A percentile compares a stretch with the other conserved stretches of the same genome.
These are phyloP conservation scores for Andricus curvator DNA, from an alignment of 2,888 invertebrate genomes.

Conservation along the genomic window DNA sequence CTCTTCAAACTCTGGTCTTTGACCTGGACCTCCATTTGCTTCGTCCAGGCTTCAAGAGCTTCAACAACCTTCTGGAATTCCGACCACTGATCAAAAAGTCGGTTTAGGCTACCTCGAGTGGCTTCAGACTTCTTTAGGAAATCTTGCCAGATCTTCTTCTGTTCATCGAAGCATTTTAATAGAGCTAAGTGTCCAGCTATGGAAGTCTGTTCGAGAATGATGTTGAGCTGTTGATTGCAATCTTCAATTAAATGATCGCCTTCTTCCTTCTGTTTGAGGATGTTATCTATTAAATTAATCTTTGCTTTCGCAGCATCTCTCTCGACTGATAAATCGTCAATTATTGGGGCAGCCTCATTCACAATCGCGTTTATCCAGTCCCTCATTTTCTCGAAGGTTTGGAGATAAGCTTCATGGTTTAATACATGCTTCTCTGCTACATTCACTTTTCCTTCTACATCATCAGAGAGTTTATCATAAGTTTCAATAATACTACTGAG, in stretches of 20 bases:
- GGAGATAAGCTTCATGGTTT: slow-evolving; percentile 91
- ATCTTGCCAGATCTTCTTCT: slow-evolving; percentile 87
- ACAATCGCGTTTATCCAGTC: slow-evolving; percentile 90
- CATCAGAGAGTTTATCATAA: slow-evolving; percentile 85
- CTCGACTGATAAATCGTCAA: slow-evolving; percentile 89
- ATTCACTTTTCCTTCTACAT: slow-evolving; percentile 84
- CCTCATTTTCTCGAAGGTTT: slow-evolving; percentile 89
- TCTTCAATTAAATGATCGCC: slow-evolving; percentile 86
- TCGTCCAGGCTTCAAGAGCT: slow-evolving; percentile 90
- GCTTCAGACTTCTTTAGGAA: slow-evolving; percentile 86
- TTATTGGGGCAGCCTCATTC: slow-evolving; percentile 86
- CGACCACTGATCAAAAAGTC: slow-evolving; percentile 89
- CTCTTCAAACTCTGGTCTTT: slow-evolving; percentile 94
- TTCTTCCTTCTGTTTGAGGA: slow-evolving; percentile 86
- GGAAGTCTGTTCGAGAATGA: slow-evolving; percentile 88
- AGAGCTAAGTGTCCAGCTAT: slow-evolving; percentile 85
- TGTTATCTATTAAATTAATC: slow-evolving; percentile 86
- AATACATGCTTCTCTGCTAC: slow-evolving; percentile 86
- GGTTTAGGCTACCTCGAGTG: slow-evolving; percentile 86
- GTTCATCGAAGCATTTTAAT: slow-evolving; percentile 86
- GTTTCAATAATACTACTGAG: slow-evolving; percentile 86
- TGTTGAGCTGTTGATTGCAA: slow-evolving; percentile 86
- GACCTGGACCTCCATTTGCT: slow-evolving; percentile 89
- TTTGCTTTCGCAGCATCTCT: slow-evolving; percentile 89
- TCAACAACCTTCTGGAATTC: slow-evolving; percentile 89